Base-by-base conservation (phyloP, 2,888 invertebrate species). In the Sinelater perroti region DNA sequence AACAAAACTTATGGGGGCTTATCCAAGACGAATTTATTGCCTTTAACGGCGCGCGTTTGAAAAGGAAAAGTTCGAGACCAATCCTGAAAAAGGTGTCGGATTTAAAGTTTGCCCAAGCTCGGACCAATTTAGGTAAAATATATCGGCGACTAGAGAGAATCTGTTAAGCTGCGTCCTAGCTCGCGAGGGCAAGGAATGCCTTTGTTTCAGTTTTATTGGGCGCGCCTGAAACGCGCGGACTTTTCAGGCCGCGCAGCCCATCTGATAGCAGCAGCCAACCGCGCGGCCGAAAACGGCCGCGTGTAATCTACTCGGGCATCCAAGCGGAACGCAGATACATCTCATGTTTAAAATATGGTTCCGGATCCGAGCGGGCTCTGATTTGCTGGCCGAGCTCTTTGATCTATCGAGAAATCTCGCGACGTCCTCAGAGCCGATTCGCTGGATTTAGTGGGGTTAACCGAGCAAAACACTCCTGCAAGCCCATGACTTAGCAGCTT, bases 391-490 rank as follows among this genome's bases (percentile, higher is more conserved):
- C 33, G 35, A 20, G 33, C 31, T 45, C 44, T 53, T 53, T 53
- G 53, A 53, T 45, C 42, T 45, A 45, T 53, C 30, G 36, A 44
- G 31, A 44, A 42, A 52, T 52, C 35, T 44, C 21, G 7, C 30
- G 42, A 33, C 33, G 33, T 16, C 42, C 44, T 31, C 33, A 44
- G 44, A 40, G 26, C 20, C 44, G 52, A 52, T 52, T 52, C 44
- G 20, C 42, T 44, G 24, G 52, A 52, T 42, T 44, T 52, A 52
- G 44, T 52, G 35, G 42, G 44, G 52, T 50, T 50, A 50, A 38
- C 28, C 40, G 40, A 20, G 30, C 40, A 40, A 50, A 50, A 50
- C 40, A 30, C 50, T 40, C 36, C 21, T 35, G 20, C 35, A 28
- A 30, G 30, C 38, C 38, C 26, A 30, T 40, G 50, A 50, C 50